A percentile compares a stretch with the other conserved stretches of the same genome.
Conservation (phyloP, 2,888 invertebrate genomes). For the Philopedon plagiatum region DNA sequence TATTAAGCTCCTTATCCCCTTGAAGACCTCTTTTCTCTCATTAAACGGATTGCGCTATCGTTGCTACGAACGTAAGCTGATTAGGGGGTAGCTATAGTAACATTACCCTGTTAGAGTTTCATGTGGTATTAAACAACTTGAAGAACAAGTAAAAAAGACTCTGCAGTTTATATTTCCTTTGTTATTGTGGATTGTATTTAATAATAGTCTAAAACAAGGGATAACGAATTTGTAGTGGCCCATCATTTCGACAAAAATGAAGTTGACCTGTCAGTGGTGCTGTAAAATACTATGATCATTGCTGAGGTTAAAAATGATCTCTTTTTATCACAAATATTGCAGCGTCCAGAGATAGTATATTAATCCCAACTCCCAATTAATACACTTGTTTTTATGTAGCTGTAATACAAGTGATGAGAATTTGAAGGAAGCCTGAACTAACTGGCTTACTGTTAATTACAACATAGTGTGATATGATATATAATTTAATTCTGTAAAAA, state of each 20-base stretch:
- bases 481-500: no score
- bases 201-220: not conserved
- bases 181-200: not conserved
- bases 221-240: not conserved
- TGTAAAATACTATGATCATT: not conserved
- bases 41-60: slow-evolving; percentile 67
- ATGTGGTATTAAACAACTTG: slow-evolving; percentile 21
- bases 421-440: no score
- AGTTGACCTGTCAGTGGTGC: not conserved
- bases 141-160: not conserved
- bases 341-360: no score
- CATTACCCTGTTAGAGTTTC: slow-evolving; percentile 44
- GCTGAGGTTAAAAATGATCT: no score
- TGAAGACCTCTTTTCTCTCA: slow-evolving; percentile 53
- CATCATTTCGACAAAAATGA: not conserved
- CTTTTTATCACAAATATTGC: not conserved
- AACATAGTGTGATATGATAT: no score
- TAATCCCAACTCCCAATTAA: no score
- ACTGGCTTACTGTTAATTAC: no score
- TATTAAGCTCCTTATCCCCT: slow-evolving; percentile 14
- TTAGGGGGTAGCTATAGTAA: slow-evolving; percentile 62
- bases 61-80: slow-evolving; percentile 66
- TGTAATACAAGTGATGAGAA: no score
- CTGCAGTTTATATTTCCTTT: not conserved
- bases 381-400: no score